Conservation (phyloP, 2,797 vertebrate genomes). For the Carcharodon carcharias region DNA sequence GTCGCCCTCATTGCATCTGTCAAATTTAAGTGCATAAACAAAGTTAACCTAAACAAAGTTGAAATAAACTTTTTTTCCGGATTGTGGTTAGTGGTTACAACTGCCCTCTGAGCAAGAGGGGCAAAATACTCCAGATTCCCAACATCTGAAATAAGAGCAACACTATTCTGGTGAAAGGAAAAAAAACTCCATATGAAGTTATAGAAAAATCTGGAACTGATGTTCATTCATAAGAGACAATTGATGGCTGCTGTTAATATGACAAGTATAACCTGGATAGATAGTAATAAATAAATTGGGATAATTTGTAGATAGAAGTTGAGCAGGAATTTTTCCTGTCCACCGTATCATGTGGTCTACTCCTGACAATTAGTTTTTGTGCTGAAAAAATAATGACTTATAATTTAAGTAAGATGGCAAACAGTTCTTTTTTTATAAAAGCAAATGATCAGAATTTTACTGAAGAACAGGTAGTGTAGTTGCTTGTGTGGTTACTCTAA, state of each 20-base stretch:
- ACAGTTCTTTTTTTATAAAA: background rate
- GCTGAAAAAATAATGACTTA: background rate
- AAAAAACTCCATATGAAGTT: background rate
- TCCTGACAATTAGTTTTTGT: background rate
- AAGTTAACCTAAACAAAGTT: background rate
- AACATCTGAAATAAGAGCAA: no score
- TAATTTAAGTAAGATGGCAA: background rate
- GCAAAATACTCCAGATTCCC: no score
- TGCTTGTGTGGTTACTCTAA: background rate
- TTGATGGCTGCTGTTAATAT: background rate
- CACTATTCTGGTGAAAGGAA: background rate
- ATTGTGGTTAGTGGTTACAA: background rate
- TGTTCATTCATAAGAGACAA: background rate
- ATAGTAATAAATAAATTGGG: background rate
- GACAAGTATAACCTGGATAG: background rate
- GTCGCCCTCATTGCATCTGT: background rate
- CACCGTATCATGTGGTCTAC: background rate
- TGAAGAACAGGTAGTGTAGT: background rate
- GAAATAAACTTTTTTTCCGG: background rate
- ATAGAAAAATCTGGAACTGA: background rate
- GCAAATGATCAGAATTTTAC: background rate
- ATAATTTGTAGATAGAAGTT: background rate
- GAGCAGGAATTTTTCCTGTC: background rate
- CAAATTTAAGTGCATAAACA: background rate
- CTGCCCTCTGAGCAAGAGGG: background rate